These are phyloP conservation scores for Prunella fulvescens DNA, from an alignment of 2,113 vertebrate species.

Conservation along the genomic window DNA sequence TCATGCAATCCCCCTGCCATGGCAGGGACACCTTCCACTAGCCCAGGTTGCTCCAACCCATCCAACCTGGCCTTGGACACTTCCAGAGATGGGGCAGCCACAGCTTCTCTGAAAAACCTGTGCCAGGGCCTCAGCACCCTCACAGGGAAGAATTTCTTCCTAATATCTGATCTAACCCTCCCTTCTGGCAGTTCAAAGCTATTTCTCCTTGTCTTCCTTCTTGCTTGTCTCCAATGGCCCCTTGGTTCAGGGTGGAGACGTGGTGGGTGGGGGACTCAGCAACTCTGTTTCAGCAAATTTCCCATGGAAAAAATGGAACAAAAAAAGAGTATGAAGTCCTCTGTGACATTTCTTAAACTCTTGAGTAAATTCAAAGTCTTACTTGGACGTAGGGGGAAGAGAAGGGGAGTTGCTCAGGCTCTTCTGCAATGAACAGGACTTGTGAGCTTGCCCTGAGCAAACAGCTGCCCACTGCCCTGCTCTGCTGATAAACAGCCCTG, in stretches of 20 bases:
- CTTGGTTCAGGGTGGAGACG: background rate
- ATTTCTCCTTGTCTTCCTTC: background rate
- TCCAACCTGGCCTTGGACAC: background rate
- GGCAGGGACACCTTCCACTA: background rate
- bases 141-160: background rate
- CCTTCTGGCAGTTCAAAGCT: background rate
- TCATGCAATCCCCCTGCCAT: too few species aligned
- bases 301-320: background rate
- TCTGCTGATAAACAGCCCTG: background rate
- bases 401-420: background rate
- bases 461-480: background rate
- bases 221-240: background rate
- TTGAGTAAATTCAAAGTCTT: background rate
- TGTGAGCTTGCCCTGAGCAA: background rate
- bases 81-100: background rate
- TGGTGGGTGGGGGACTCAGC: background rate
- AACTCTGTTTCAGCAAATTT: background rate
- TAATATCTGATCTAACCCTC: background rate
- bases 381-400: background rate
- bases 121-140: background rate
- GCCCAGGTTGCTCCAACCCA: accelerated
- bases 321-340: background rate
- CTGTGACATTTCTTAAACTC: background rate
- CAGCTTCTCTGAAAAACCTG: background rate
- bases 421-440: background rate